Conservation (phyloP, 2,888 invertebrate genomes). For the Leptinotarsa rubiginosa region DNA sequence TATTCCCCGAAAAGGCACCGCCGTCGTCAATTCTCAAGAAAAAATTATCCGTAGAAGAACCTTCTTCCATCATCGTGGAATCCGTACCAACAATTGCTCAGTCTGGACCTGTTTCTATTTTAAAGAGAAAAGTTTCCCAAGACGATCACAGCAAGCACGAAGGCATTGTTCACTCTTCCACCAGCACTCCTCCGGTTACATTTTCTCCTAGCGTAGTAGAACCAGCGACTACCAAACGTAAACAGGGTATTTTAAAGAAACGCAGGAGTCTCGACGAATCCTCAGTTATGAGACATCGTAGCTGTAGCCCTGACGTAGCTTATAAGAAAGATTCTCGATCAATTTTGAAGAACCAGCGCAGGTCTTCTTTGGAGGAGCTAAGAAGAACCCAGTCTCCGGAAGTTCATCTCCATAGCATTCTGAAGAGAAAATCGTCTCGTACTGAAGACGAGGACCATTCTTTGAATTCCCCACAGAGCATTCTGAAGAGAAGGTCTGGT, state of each 20-base stretch:
- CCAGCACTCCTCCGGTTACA: slow-evolving; percentile 78
- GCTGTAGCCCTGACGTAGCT: slow-evolving; percentile 78
- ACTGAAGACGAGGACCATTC: slow-evolving; percentile 75
- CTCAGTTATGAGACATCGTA: slow-evolving; percentile 76
- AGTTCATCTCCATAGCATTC: slow-evolving; percentile 74
- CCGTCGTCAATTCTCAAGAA: slow-evolving; percentile 76
- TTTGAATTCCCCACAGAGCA: slow-evolving; percentile 78
- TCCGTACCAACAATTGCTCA: slow-evolving; percentile 44
- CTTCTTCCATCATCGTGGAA: slow-evolving; percentile 37
- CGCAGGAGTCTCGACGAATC: slow-evolving; percentile 85
- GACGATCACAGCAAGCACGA: slow-evolving; percentile 64
- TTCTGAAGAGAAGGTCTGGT: slow-evolving; percentile 82
- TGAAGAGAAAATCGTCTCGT: slow-evolving; percentile 77
- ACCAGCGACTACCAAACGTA: slow-evolving; percentile 71
- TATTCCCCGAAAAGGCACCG: slow-evolving; percentile 34
- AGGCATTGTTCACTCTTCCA: slow-evolving; percentile 57
- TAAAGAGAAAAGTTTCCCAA: slow-evolving; percentile 70
- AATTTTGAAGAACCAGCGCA: slow-evolving; percentile 75
- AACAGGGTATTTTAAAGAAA: slow-evolving; percentile 86
- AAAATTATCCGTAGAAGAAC: slow-evolving; percentile 70
- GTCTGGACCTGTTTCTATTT: slow-evolving; percentile 69
- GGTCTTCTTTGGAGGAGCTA: slow-evolving; percentile 79
- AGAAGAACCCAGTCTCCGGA: slow-evolving; percentile 75
- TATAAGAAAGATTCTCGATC: slow-evolving; percentile 73
- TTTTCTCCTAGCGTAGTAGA: slow-evolving; percentile 83